Evolutionary conservation across 2,113 vertebrate genomes (phyloP).

Genomic region (Nycticryphes semicollaris): DNA sequence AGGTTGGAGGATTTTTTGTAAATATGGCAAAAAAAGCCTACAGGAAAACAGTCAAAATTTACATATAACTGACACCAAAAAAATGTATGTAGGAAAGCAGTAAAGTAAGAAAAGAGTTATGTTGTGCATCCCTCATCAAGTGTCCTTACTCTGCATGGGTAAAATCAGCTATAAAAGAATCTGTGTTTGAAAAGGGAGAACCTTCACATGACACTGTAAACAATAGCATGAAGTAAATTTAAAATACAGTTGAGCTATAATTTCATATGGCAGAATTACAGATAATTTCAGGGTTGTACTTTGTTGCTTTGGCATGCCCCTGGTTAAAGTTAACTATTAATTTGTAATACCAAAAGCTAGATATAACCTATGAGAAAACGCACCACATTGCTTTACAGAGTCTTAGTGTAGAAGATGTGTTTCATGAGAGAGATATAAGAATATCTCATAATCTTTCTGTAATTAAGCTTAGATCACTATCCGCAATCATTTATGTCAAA

Average conservation of each 20-base stretch:
- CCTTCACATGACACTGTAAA: background rate
- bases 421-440: background rate
- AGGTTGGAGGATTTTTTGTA: too few species aligned
- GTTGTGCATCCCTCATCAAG: background rate
- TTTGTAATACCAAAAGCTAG: background rate
- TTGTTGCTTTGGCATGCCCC: background rate
- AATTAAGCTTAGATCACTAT: background rate
- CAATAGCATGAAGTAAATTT: conserved; percentile 1
- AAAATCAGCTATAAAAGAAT: background rate
- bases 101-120: background rate
- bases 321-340: background rate
- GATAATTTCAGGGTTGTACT: background rate
- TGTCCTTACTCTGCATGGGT: background rate
- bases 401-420: background rate
- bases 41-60: background rate
- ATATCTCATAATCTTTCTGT: background rate
- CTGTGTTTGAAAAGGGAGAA: conserved; percentile 31
- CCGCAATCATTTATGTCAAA: background rate
- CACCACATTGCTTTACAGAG: background rate
- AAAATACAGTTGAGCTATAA: background rate
- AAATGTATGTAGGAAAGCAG: background rate
- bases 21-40: background rate
- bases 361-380: background rate
- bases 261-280: background rate
- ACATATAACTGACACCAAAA: background rate